Evolutionary conservation across 2,113 vertebrate genomes (phyloP).

Genomic region (Zonotrichia leucophrys): DNA sequence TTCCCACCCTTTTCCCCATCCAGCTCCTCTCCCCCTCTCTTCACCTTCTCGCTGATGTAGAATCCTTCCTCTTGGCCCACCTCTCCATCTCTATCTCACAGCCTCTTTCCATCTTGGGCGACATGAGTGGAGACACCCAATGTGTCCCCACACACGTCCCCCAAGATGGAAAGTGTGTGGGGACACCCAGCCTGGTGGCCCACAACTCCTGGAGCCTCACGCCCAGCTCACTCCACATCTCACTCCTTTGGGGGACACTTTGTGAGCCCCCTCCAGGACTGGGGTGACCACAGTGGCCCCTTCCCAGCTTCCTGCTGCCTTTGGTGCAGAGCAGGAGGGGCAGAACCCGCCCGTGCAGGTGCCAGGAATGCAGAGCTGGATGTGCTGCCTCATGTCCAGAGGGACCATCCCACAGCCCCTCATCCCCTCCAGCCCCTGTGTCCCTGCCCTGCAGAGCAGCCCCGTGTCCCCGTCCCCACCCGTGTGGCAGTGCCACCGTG

Average conservation of each 20-base stretch:
- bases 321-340: neutral
- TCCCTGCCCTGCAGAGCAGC: constrained; percentile 37
- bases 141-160: no score
- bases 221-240: neutral
- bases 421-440: neutral
- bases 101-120: rapidly evolving
- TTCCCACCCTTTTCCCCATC: neutral
- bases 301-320: neutral
- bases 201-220: neutral
- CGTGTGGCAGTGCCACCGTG: neutral
- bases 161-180: no score
- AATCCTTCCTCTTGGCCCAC: neutral
- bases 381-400: rapidly evolving
- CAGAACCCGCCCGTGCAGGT: neutral
- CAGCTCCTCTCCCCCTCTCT: neutral
- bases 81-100: neutral
- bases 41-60: rapidly evolving
- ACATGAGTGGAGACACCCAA: rapidly evolving
- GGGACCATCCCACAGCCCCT: neutral
- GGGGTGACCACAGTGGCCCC: neutral
- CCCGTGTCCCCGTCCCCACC: constrained; percentile 22
- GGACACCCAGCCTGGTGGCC: neutral
- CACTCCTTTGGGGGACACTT: neutral
- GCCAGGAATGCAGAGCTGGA: rapidly evolving
- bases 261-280: rapidly evolving